phyloP scores from a whole-genome alignment of 2,113 vertebrate genomes.

The Leiothrix lutea region DNA sequence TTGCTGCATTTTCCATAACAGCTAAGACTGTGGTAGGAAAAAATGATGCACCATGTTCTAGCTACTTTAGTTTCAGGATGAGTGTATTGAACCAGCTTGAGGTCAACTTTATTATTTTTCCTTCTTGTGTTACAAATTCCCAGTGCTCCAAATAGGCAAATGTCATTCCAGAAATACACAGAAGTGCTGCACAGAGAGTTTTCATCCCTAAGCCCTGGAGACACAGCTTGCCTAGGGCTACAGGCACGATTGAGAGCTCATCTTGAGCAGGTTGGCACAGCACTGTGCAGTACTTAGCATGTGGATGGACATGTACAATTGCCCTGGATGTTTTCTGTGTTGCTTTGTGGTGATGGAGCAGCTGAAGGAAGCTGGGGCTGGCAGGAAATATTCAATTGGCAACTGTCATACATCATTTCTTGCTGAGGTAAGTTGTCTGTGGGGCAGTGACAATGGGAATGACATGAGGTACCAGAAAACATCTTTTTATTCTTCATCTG shows the following conservation, averaged over 20 bases:
- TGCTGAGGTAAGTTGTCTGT: background rate
- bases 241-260: accelerated
- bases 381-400: background rate
- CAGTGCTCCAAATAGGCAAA: background rate
- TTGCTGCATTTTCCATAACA: background rate
- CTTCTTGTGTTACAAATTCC: background rate
- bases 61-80: conserved; percentile 9
- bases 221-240: accelerated
- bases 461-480: background rate
- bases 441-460: background rate
- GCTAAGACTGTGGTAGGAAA: conserved; percentile 27
- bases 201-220: background rate
- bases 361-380: background rate
- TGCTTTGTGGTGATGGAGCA: background rate
- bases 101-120: background rate
- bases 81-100: background rate
- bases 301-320: background rate
- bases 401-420: background rate
- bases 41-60: background rate
- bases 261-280: background rate
- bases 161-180: background rate
- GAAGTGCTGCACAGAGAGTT: background rate
- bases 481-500: background rate
- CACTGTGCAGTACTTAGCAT: background rate
- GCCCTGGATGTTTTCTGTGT: background rate